Percentiles rank a stretch among this genome's conserved stretches.
Evolutionary conservation across 35 echinoderm and acorn worm genomes (phyloP).

Genomic region (Apostichopus californicus): DNA sequence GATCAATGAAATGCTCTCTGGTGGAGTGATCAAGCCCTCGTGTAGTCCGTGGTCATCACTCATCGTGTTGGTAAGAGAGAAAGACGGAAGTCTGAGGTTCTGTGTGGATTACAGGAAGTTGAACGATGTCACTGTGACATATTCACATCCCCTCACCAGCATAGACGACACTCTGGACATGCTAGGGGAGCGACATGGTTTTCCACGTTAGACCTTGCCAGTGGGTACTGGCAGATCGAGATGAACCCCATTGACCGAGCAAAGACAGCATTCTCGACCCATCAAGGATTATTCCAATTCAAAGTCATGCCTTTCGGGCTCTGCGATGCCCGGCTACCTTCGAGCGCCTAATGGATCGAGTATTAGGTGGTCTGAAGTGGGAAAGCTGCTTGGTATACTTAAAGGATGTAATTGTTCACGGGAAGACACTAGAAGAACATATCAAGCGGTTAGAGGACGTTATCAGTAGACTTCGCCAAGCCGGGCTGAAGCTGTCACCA

Average conservation of each 20-base stretch:
- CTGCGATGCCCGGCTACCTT: slow-evolving; percentile 59
- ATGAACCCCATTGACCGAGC: slow-evolving; percentile 18
- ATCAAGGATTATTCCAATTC: slow-evolving; percentile 44
- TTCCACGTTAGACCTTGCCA: slow-evolving; percentile 55
- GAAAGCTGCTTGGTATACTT: slow-evolving; percentile 9
- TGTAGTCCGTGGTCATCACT: slow-evolving; percentile 63
- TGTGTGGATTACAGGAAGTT: background rate
- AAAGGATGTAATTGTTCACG: slow-evolving; percentile 35
- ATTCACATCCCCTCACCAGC: slow-evolving; percentile 14
- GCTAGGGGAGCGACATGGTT: slow-evolving; percentile 27
- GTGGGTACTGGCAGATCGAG: slow-evolving; percentile 68
- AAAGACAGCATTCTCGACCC: slow-evolving; percentile 58
- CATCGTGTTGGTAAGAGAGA: slow-evolving; percentile 62
- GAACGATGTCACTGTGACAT: background rate
- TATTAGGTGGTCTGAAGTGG: background rate
- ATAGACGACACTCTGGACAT: background rate
- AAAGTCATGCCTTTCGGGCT: slow-evolving; percentile 73
- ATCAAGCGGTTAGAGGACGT: background rate
- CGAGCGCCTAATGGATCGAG: slow-evolving; percentile 23
- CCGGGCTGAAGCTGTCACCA: background rate
- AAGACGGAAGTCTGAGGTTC: slow-evolving; percentile 61
- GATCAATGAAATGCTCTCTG: background rate
- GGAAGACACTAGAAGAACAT: slow-evolving; percentile 13
- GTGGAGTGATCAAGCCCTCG: slow-evolving; percentile 38
- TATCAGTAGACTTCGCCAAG: background rate